phyloP scores from a whole-genome alignment of 2,113 vertebrate species.

The Aphyosemion australe region DNA sequence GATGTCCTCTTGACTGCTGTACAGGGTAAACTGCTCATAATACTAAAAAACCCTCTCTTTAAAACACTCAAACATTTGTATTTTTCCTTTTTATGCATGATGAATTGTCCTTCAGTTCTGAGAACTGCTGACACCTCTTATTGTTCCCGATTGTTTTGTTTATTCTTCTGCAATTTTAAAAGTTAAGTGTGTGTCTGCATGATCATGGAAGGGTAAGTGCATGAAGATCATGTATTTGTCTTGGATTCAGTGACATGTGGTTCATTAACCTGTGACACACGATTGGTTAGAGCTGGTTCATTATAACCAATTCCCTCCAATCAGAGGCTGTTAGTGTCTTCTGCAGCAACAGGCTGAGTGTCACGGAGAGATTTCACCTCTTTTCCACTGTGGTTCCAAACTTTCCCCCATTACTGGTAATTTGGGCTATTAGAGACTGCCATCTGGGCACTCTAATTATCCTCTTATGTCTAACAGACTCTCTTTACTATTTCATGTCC shows the following conservation, averaged over 20 bases:
- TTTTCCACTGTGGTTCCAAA: slow-evolving; percentile 48
- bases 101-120: too few species aligned
- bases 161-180: neutral
- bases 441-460: slow-evolving; percentile 70
- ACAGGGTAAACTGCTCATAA: too few species aligned
- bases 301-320: slow-evolving; percentile 34
- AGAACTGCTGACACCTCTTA: too few species aligned
- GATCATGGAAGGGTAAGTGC: slow-evolving; percentile 9
- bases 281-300: slow-evolving; percentile 69
- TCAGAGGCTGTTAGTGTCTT: slow-evolving; percentile 43
- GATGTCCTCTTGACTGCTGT: too few species aligned
- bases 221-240: slow-evolving; percentile 19
- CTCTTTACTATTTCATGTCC: slow-evolving; percentile 6
- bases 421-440: slow-evolving; percentile 64
- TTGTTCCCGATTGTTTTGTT: neutral
- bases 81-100: too few species aligned
- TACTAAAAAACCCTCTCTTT: too few species aligned
- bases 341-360: slow-evolving; percentile 34
- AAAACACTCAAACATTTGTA: too few species aligned
- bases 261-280: slow-evolving; percentile 66
- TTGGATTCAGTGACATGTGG: slow-evolving; percentile 43
- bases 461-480: slow-evolving; percentile 54
- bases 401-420: slow-evolving; percentile 64
- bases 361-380: slow-evolving; percentile 44
- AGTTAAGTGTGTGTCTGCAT: slow-evolving; percentile 5